Percentiles rank a stretch among this genome's conserved stretches.
Evolutionary conservation across 2,113 vertebrate genomes (phyloP).

Genomic region (Xiphias gladius): DNA sequence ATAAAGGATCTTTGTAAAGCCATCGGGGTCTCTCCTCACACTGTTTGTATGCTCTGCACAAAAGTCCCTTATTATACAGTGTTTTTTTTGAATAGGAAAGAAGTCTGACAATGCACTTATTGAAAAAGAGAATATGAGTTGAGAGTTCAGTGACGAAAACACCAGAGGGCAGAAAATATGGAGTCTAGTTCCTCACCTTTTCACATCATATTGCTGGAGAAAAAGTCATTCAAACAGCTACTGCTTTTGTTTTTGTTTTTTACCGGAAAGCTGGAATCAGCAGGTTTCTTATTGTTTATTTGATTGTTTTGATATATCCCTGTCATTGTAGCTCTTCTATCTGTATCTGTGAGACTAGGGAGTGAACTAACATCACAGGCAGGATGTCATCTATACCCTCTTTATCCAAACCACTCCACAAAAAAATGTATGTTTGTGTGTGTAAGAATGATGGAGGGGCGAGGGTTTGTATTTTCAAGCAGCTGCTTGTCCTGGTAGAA

Average conservation of each 20-base stretch:
- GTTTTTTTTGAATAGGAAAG: not conserved
- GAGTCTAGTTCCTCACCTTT: not conserved
- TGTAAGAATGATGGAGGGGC: conserved; percentile 59
- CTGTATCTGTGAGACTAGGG: conserved; percentile 5
- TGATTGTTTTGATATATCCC: not conserved
- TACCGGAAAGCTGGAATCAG: not conserved
- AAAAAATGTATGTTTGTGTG: conserved; percentile 28
- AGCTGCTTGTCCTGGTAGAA: conserved; percentile 62
- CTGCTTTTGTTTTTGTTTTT: not conserved
- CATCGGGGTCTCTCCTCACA: not conserved
- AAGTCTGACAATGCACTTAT: not conserved
- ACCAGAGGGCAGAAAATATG: not conserved
- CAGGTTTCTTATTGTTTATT: no score
- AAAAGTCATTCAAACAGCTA: no score
- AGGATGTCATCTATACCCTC: not conserved
- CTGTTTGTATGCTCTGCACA: not conserved
- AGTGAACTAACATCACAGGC: not conserved
- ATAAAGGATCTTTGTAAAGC: not conserved
- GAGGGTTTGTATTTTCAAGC: conserved; percentile 49
- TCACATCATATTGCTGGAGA: not conserved
- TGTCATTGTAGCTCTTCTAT: not conserved
- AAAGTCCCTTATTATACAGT: not conserved
- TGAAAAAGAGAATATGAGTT: not conserved
- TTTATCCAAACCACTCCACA: conserved; percentile 14
- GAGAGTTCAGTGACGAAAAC: conserved; percentile 18